Conservation (phyloP, 2,113 vertebrate species). For the Nycticebus coucang region DNA sequence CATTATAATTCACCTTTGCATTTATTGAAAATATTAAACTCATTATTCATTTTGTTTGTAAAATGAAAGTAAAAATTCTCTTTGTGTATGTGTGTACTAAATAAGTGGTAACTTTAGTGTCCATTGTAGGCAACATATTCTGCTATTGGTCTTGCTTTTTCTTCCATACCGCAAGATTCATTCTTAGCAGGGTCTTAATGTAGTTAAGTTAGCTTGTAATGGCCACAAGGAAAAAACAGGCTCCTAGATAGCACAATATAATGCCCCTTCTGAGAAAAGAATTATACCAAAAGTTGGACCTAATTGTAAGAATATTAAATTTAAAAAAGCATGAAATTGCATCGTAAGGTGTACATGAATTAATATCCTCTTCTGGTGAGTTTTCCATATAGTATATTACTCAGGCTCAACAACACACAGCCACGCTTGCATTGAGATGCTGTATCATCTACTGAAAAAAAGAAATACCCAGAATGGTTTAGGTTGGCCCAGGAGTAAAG, state of each 20-base stretch:
- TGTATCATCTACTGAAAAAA: not conserved
- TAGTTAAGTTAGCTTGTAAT: conserved; percentile 55
- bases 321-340: conserved; percentile 71
- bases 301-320: conserved; percentile 65
- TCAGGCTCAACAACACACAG: not conserved
- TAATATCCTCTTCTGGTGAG: not conserved
- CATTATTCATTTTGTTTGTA: not conserved
- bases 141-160: conserved; percentile 10
- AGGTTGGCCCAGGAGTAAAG: not conserved
- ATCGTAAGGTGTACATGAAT: not conserved
- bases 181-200: conserved; percentile 46
- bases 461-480: not conserved
- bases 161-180: not conserved
- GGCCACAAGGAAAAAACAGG: conserved; percentile 30
- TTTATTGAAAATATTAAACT: conserved; percentile 20
- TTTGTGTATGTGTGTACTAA: not conserved
- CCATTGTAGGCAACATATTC: not conserved
- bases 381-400: not conserved
- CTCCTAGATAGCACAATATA: conserved; percentile 15
- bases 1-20: not conserved
- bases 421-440: not conserved
- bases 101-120: not conserved
- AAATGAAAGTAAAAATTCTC: not conserved
- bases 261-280: conserved; percentile 60
- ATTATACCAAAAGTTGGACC: conserved; percentile 39